Evolutionary conservation across 2,797 vertebrate genomes (phyloP).

Genomic region (Enteromius afrohamiltoni): DNA sequence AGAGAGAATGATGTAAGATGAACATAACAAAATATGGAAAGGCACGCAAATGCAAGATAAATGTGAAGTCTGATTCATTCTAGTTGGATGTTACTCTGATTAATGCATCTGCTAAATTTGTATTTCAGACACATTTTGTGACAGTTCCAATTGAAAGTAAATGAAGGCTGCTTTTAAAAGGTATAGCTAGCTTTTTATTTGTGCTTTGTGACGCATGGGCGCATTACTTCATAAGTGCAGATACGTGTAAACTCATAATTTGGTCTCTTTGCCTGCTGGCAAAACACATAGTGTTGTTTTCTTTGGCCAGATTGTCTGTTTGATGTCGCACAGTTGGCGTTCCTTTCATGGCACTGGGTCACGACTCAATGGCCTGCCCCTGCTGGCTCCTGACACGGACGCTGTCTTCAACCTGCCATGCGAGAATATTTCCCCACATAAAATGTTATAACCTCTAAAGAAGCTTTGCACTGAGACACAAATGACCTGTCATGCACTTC

Average conservation of each 20-base stretch:
- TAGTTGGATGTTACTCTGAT: background rate
- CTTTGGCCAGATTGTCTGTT: constrained; percentile 60
- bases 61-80: background rate
- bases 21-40: background rate
- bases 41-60: background rate
- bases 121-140: background rate
- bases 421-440: constrained; percentile 59
- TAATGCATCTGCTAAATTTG: background rate
- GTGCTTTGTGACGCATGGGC: background rate
- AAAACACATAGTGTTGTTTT: constrained; percentile 47
- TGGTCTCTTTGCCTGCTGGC: constrained; percentile 47
- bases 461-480: constrained; percentile 53
- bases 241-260: constrained; percentile 33
- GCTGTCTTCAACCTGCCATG: constrained; percentile 60
- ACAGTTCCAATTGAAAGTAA: background rate
- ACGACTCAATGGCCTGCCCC: constrained; percentile 59
- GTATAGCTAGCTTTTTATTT: background rate
- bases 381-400: constrained; percentile 61
- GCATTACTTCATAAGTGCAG: constrained; percentile 17
- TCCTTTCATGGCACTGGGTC: constrained; percentile 61
- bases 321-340: constrained; percentile 61
- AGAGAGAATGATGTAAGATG: background rate
- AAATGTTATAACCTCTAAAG: constrained; percentile 51
- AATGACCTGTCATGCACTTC: background rate
- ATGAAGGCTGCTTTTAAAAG: background rate